These are phyloP conservation scores for Lateolabrax maculatus DNA, from an alignment of 2,797 vertebrate species.

Conservation along the genomic window DNA sequence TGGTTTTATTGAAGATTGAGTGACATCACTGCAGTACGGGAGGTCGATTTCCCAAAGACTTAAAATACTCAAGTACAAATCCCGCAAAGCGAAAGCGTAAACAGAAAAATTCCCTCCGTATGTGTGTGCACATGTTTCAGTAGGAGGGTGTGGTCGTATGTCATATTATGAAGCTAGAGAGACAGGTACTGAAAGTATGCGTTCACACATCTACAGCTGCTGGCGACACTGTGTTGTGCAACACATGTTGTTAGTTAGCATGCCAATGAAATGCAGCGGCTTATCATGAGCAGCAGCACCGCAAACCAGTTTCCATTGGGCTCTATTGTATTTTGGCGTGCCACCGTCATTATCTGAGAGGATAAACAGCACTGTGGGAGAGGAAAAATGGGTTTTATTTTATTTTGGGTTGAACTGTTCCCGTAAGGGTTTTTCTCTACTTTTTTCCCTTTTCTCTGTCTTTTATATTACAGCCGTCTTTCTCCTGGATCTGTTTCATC, in stretches of 20 bases:
- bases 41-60: constrained; percentile 52
- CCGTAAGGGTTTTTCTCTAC: constrained; percentile 14
- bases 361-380: neutral
- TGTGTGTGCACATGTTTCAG: constrained; percentile 16
- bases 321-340: constrained; percentile 15
- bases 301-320: constrained; percentile 10
- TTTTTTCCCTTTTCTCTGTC: neutral
- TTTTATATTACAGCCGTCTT: constrained; percentile 8
- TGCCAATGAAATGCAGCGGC: neutral
- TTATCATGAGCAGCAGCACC: constrained; percentile 10
- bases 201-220: neutral
- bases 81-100: constrained; percentile 33
- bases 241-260: constrained; percentile 27
- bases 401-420: neutral
- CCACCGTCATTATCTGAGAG: neutral
- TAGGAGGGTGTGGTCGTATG: constrained; percentile 26
- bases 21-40: constrained; percentile 35
- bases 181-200: neutral
- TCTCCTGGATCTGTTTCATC: constrained; percentile 19
- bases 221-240: neutral
- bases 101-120: constrained; percentile 4
- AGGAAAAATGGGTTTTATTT: neutral
- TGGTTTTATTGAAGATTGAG: constrained; percentile 35
- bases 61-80: neutral
- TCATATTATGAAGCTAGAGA: neutral